A percentile compares a stretch with the other conserved stretches of the same genome.
Evolutionary conservation across 2,113 vertebrate species (phyloP).

Genomic region (Laticauda colubrina): DNA sequence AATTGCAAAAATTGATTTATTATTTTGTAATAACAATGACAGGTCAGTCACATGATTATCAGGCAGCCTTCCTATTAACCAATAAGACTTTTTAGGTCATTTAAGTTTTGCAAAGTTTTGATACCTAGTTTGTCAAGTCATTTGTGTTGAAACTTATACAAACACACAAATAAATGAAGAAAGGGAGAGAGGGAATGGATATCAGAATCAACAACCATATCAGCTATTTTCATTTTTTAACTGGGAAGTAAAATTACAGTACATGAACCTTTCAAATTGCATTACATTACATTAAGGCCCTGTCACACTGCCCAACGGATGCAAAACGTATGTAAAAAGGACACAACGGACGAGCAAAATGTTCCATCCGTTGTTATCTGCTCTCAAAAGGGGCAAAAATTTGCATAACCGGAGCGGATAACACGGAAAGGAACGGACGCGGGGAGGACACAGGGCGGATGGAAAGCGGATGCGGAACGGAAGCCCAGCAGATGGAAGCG

Average conservation of each 20-base stretch:
- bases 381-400: too few relatives aligned
- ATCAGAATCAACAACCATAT: neutral
- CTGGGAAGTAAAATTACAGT: neutral
- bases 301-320: too few relatives aligned
- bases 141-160: neutral
- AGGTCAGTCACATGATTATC: neutral
- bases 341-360: too few relatives aligned
- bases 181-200: neutral
- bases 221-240: neutral
- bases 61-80: neutral
- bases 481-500: too few relatives aligned
- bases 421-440: too few relatives aligned
- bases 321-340: too few relatives aligned
- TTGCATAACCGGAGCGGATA: too few relatives aligned
- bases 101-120: neutral
- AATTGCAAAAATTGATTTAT: neutral
- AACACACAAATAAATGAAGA: neutral
- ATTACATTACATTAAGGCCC: too few relatives aligned
- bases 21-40: neutral
- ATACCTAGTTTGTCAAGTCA: neutral
- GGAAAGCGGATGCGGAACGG: too few relatives aligned
- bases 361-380: too few relatives aligned
- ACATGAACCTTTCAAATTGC: neutral
- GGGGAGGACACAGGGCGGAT: too few relatives aligned
- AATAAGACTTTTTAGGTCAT: neutral